These are phyloP conservation scores for Phenganax stokvisi DNA, from an alignment of 92 coral and sea anemone genomes.

Conservation along the genomic window DNA sequence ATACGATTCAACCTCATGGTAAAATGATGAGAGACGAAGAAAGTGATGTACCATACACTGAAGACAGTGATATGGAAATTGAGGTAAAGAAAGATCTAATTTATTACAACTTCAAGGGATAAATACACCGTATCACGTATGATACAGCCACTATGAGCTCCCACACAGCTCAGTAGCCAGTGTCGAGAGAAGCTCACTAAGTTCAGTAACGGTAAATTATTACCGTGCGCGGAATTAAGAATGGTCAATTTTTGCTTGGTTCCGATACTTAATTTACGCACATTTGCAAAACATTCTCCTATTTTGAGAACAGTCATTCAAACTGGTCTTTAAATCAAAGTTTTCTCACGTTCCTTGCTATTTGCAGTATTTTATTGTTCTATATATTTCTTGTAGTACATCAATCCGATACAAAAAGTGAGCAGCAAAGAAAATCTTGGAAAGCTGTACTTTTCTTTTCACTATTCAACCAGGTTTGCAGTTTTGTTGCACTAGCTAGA, in stretches of 20 bases:
- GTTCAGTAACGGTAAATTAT: too few species aligned
- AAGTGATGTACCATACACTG: conserved; percentile 34
- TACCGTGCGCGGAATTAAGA: too few species aligned
- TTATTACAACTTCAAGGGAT: too few species aligned
- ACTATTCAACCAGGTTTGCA: conserved; percentile 36
- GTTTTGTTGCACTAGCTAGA: neutral
- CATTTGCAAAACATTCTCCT: too few species aligned
- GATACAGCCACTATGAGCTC: too few species aligned
- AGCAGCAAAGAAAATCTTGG: conserved; percentile 52
- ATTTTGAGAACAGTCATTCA: too few species aligned
- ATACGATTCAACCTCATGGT: conserved; percentile 28
- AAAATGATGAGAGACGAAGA: conserved; percentile 35
- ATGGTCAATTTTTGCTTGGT: too few species aligned
- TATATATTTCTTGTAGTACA: conserved; percentile 9
- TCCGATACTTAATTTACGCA: too few species aligned
- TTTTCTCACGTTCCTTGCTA: neutral
- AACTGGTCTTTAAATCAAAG: neutral
- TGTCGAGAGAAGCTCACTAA: too few species aligned
- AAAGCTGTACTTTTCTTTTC: conserved; percentile 76
- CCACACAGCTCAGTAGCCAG: too few species aligned
- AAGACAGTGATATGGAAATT: conserved; percentile 35
- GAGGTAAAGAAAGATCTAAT: conserved; percentile 8
- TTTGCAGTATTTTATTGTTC: neutral
- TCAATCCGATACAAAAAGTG: conserved; percentile 28
- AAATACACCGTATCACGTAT: too few species aligned